A percentile compares a stretch with the other conserved stretches of the same genome.
Conservation (phyloP, 2,797 vertebrate species). For the Picus viridis region DNA sequence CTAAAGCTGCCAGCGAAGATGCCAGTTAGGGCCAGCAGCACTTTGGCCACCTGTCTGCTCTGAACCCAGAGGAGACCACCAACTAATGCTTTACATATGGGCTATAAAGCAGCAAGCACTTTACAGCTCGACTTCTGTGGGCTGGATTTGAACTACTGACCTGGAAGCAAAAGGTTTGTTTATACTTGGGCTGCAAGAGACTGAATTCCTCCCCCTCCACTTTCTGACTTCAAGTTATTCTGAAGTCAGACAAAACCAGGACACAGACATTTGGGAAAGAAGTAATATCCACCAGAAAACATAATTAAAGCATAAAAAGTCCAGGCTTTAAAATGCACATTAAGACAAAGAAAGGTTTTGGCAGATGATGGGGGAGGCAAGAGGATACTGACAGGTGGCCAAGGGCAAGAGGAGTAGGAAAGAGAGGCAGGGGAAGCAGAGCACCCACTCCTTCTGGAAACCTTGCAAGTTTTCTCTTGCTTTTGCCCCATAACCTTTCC, state of each 20-base stretch:
- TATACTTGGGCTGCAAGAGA: neutral
- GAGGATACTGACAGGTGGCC: slow-evolving; percentile 56
- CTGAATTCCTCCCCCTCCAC: neutral
- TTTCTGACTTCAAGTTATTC: neutral
- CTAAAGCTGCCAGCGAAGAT: slow-evolving; percentile 42
- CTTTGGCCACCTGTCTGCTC: slow-evolving; percentile 48
- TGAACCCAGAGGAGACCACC: slow-evolving; percentile 22
- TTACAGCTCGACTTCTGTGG: neutral
- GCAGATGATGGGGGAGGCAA: neutral
- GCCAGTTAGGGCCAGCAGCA: neutral
- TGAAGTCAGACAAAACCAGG: slow-evolving; percentile 22
- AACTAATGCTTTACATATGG: neutral
- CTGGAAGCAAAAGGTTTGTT: slow-evolving; percentile 50
- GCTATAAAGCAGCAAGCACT: slow-evolving; percentile 1
- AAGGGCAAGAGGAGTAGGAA: slow-evolving; percentile 24
- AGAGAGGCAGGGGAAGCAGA: slow-evolving; percentile 29
- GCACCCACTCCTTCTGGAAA: slow-evolving; percentile 24
- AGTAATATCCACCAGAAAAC: slow-evolving; percentile 13
- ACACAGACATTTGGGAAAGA: neutral
- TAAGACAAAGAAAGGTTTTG: slow-evolving; percentile 38
- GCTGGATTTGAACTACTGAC: slow-evolving; percentile 47
- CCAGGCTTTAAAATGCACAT: neutral
- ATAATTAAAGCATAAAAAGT: slow-evolving; percentile 6
- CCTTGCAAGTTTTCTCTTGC: slow-evolving; percentile 15
- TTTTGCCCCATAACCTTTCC: slow-evolving; percentile 42